These are phyloP conservation scores for Drosophila nannoptera DNA, from an alignment of 1,140 invertebrate genomes.

Conservation along the genomic window DNA sequence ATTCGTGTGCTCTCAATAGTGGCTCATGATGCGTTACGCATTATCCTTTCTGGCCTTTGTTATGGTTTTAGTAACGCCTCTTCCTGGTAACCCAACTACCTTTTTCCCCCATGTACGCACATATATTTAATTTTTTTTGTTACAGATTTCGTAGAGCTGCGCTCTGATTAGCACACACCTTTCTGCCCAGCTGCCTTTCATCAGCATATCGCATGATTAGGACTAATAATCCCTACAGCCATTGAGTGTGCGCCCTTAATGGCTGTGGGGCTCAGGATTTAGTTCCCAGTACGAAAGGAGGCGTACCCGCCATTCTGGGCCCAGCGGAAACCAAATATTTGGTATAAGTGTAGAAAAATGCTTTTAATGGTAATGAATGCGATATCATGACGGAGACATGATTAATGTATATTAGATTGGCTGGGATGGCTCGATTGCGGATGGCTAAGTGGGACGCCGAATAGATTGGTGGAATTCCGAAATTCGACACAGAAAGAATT, in stretches of 20 bases:
- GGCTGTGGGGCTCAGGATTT: conserved; percentile 31
- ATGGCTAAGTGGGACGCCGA: conserved; percentile 1
- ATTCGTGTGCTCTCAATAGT: conserved; percentile 16
- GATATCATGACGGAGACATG: conserved; percentile 24
- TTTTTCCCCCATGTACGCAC: conserved; percentile 25
- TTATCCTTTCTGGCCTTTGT: conserved; percentile 64
- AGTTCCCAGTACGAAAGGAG: conserved; percentile 1
- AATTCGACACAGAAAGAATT: no score
- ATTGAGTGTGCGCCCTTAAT: conserved; percentile 60
- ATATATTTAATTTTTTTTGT: conserved; percentile 22
- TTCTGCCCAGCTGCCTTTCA: conserved; percentile 32
- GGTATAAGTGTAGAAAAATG: conserved; percentile 30
- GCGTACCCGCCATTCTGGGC: conserved; percentile 12
- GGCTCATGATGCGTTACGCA: conserved; percentile 60
- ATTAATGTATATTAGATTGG: conserved; percentile 39
- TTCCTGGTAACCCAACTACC: conserved; percentile 72
- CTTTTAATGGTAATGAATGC: conserved; percentile 28
- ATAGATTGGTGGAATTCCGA: not conserved
- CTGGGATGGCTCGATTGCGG: conserved; percentile 10
- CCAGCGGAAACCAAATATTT: conserved; percentile 28
- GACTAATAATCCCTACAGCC: conserved; percentile 52
- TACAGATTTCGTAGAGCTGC: conserved; percentile 59
- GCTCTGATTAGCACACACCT: conserved; percentile 50
- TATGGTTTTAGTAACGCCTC: conserved; percentile 63
- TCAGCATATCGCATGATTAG: conserved; percentile 64